phyloP scores from a whole-genome alignment of 2,113 vertebrate genomes.

The Heptranchias perlo region DNA sequence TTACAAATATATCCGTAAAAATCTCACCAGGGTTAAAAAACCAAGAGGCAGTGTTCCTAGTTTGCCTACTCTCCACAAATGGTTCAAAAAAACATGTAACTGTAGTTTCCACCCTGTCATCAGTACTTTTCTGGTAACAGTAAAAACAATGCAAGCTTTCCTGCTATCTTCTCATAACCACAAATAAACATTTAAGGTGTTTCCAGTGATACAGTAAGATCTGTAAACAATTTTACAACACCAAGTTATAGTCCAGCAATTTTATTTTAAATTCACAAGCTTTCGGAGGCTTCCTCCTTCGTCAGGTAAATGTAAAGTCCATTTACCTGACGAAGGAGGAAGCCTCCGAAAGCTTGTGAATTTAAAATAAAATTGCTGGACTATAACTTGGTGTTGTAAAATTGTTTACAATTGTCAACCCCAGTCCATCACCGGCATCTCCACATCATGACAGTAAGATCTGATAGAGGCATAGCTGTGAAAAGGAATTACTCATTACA shows the following conservation, averaged over 20 bases:
- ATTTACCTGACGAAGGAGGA: no score
- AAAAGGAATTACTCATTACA: neutral
- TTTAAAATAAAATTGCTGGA: no score
- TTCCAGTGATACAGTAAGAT: neutral
- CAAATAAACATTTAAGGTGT: neutral
- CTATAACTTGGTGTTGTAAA: no score
- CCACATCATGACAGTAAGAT: no score
- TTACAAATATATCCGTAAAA: neutral
- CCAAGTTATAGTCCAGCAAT: no score
- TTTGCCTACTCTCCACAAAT: neutral
- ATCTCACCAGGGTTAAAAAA: neutral
- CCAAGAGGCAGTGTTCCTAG: neutral
- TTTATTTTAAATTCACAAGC: no score
- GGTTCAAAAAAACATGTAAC: neutral
- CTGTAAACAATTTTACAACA: no score
- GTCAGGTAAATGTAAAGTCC: no score
- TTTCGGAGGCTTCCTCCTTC: no score
- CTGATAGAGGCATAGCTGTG: neutral
- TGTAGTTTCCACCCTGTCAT: neutral
- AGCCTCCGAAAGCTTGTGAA: no score
- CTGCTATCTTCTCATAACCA: neutral
- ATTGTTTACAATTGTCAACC: no score
- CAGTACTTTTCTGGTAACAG: neutral
- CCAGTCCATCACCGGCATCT: no score
- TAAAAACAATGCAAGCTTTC: neutral